Evolutionary conservation across 2,113 vertebrate species (phyloP), one percentile per base, ranked within the genome.

Genomic region (Hymenochirus boettgeri): DNA sequence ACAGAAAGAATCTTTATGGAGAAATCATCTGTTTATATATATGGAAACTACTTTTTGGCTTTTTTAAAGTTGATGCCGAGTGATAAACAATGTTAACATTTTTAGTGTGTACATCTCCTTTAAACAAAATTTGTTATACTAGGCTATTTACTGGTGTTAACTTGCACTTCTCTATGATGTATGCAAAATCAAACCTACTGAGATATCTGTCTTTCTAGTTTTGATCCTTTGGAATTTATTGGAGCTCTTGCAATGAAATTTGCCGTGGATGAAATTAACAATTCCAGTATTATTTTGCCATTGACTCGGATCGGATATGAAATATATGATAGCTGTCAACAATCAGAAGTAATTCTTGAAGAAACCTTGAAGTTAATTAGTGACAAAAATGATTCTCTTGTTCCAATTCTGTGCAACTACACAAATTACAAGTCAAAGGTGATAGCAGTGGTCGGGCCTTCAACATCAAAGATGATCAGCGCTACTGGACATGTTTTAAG

Each of bases 181-280:
- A n/a, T n/a, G n/a, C n/a, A n/a, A n/a, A n/a, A n/a, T n/a, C n/a
- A n/a, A n/a, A n/a, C n/a, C n/a, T n/a, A n/a, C n/a, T n/a, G n/a
- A n/a, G n/a, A n/a, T 6, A 31, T 11, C 6, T 50, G 7, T 60
- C 11, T 29, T 50, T 76, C 3, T 52, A 90, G 88, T 1, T 19
- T 86, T 35, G 71, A 82, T 67, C 21, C 35, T 0, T 18, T n/a
- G 15, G 86, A 80, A 62, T 80, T 89, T 31, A 83, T 80, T 11
- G 67, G 80, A 1, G 71, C 81, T 1, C 65, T 98, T 0, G 92
- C 83, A 0, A 86, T 94, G 92, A 91, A 82, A 71, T 94, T 88
- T 35, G 80, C 92, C 0, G 72, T 97, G 12, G 92, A 97, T 0
- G 84, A 96, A 74, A 91, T 99, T 77, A 99, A 99, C 64, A 82